Evolutionary conservation across 2,113 vertebrate genomes (phyloP).

Genomic region (Noctilio leporinus): DNA sequence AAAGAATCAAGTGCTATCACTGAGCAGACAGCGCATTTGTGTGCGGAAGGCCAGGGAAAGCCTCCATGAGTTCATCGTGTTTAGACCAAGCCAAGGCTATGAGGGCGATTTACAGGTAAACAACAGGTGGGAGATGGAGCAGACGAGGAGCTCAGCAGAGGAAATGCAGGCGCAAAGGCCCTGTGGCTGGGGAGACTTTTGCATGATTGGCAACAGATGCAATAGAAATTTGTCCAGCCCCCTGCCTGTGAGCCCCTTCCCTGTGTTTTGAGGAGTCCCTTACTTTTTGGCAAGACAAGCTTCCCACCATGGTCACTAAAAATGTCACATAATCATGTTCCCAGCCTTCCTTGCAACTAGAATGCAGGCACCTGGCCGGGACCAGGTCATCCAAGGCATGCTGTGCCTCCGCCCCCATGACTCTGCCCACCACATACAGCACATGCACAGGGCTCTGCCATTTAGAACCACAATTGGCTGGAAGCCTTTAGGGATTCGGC

Average conservation of each 20-base stretch:
- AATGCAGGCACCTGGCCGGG: background rate
- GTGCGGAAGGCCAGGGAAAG: background rate
- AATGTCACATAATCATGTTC: background rate
- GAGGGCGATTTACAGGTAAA: background rate
- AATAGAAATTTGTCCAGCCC: background rate
- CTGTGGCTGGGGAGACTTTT: background rate
- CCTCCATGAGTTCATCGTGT: background rate
- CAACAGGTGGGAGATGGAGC: background rate
- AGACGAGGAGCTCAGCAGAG: background rate
- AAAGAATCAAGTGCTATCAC: background rate
- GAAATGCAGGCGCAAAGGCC: background rate
- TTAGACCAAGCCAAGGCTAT: background rate
- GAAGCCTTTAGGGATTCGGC: background rate
- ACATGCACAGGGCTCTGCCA: background rate
- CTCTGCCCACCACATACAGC: fast-evolving
- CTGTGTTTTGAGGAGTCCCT: background rate
- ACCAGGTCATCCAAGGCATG: background rate
- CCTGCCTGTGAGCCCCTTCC: background rate
- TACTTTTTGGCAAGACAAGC: background rate
- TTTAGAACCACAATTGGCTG: background rate
- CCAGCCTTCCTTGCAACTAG: background rate
- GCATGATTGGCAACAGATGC: background rate
- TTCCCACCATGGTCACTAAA: background rate
- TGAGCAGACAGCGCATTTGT: background rate
- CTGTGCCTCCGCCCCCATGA: background rate